Evolutionary conservation across 2,113 vertebrate genomes (phyloP).

Genomic region (Glaucomys volans): DNA sequence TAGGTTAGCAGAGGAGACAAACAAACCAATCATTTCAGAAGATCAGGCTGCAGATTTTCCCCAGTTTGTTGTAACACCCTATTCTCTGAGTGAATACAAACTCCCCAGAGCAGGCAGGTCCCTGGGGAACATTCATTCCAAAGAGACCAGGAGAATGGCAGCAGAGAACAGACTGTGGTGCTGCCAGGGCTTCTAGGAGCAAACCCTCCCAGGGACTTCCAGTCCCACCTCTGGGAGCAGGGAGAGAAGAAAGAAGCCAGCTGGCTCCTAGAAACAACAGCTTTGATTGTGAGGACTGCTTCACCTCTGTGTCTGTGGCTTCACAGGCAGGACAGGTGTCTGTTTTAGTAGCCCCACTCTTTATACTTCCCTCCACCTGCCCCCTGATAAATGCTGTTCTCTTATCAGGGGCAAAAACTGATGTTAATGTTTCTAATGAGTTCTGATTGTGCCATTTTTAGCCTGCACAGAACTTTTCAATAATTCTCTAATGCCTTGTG

Average conservation of each 20-base stretch:
- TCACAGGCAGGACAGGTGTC: not conserved
- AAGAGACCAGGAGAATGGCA: conserved; percentile 45
- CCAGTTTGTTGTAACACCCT: conserved; percentile 63
- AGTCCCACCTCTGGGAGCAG: not conserved
- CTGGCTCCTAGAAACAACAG: conserved; percentile 7
- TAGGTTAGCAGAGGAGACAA: conserved; percentile 64
- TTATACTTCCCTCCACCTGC: not conserved
- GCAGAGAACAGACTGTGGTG: conserved; percentile 33
- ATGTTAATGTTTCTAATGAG: not conserved
- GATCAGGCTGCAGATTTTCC: conserved; percentile 53
- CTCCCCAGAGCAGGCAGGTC: conserved; percentile 55
- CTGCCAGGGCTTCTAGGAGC: conserved; percentile 51
- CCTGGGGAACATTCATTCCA: conserved; percentile 47
- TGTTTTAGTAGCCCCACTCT: not conserved
- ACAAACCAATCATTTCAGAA: conserved; percentile 45
- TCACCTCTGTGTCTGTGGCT: not conserved
- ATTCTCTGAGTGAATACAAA: conserved; percentile 59
- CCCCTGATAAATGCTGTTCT: not conserved
- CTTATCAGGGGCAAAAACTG: not conserved
- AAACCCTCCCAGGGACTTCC: conserved; percentile 34
- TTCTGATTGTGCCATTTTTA: not conserved
- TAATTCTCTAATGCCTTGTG: not conserved
- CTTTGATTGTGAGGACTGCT: not conserved
- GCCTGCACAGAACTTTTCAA: not conserved
- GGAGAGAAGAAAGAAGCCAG: conserved; percentile 51